phyloP scores from a whole-genome alignment of 1,140 invertebrate species.

The Aphaenogaster rudis region DNA sequence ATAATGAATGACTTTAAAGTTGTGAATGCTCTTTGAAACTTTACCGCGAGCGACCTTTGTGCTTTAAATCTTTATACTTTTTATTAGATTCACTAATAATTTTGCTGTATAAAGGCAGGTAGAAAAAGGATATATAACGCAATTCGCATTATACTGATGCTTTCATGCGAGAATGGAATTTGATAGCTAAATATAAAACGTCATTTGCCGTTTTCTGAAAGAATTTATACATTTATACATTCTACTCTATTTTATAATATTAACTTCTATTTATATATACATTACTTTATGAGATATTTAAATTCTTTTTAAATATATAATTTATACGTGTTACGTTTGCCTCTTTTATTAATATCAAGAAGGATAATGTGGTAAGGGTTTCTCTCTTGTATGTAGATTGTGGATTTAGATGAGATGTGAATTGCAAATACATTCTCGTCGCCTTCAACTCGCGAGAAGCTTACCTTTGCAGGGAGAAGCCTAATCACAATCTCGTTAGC shows the following conservation, averaged over 20 bases:
- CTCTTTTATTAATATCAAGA: conserved; percentile 8
- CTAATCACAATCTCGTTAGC: conserved; percentile 62
- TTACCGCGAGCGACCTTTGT: background rate
- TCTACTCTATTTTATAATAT: background rate
- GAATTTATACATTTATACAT: background rate
- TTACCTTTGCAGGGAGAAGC: conserved; percentile 38
- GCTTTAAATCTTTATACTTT: background rate
- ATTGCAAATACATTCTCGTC: background rate
- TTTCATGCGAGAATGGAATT: background rate
- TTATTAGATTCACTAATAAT: conserved; percentile 18
- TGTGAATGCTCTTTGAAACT: background rate
- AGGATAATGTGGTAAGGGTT: background rate
- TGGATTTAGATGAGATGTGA: conserved; percentile 6
- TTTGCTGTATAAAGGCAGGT: background rate
- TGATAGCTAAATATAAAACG: background rate
- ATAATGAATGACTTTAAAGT: background rate
- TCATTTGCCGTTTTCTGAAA: background rate
- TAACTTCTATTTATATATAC: background rate
- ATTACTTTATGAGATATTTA: background rate
- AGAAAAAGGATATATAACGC: background rate
- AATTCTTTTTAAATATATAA: background rate
- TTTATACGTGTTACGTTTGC: background rate
- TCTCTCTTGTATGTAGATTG: background rate
- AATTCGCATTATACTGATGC: background rate
- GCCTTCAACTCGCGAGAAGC: background rate